phyloP scores from a whole-genome alignment of 1,140 invertebrate species.

The Calycopis cecrops region DNA sequence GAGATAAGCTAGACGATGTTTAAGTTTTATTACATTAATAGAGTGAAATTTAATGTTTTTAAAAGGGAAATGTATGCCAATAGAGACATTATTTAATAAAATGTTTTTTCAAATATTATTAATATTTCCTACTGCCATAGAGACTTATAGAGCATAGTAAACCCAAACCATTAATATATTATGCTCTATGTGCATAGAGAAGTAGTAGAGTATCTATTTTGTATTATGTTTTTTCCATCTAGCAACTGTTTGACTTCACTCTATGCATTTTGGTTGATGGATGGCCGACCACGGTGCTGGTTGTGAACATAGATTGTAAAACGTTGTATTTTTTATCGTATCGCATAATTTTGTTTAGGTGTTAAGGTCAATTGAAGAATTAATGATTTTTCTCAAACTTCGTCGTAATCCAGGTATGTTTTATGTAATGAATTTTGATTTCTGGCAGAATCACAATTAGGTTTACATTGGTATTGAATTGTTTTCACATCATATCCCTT shows the following conservation, averaged over 20 bases:
- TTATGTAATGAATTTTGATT: slow-evolving; percentile 26
- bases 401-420: slow-evolving; percentile 39
- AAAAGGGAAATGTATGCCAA: too few species aligned
- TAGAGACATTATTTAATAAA: too few species aligned
- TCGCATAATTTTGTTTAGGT: slow-evolving; percentile 43
- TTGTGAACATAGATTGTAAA: slow-evolving; percentile 45
- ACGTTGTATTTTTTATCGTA: slow-evolving; percentile 38
- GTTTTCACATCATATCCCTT: slow-evolving; percentile 54
- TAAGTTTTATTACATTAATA: too few species aligned
- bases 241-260: slow-evolving; percentile 17
- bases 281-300: slow-evolving; percentile 59
- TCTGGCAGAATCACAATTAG: slow-evolving; percentile 51
- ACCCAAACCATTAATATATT: too few species aligned
- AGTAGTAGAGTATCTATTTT: background rate
- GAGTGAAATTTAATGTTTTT: too few species aligned
- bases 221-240: slow-evolving; percentile 13
- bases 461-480: slow-evolving; percentile 56
- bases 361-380: slow-evolving; percentile 38
- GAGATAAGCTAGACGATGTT: too few species aligned
- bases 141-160: too few species aligned
- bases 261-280: slow-evolving; percentile 47
- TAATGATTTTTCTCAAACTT: slow-evolving; percentile 35
- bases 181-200: too few species aligned
- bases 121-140: background rate
- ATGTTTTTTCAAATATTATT: too few species aligned